These are phyloP conservation scores for Oceanodroma tethys DNA, from an alignment of 2,113 vertebrate species.

Conservation along the genomic window DNA sequence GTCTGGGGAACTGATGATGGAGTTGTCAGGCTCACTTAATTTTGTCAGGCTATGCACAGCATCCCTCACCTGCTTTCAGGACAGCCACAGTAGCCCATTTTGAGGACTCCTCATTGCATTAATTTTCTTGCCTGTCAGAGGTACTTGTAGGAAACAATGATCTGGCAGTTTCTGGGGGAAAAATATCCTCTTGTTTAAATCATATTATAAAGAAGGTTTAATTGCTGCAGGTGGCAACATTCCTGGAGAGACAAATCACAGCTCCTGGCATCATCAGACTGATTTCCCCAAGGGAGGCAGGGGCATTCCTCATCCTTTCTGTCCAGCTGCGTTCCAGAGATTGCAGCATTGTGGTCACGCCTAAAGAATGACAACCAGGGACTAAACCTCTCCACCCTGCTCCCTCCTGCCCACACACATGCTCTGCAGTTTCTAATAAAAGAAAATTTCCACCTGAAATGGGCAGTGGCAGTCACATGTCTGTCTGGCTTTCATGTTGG, in stretches of 20 bases:
- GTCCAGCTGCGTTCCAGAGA: background rate
- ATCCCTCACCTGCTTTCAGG: background rate
- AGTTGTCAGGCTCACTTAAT: background rate
- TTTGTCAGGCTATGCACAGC: background rate
- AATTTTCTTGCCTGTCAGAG: background rate
- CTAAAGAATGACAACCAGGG: background rate
- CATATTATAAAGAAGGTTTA: background rate
- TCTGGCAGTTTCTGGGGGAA: background rate
- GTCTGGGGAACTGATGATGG: background rate
- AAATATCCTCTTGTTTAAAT: background rate
- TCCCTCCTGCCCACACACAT: background rate
- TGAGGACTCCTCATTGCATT: background rate
- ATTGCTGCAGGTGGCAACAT: conserved; percentile 43
- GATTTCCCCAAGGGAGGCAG: background rate
- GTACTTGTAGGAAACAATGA: background rate
- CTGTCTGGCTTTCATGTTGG: background rate
- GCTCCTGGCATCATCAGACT: background rate
- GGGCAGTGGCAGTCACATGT: background rate
- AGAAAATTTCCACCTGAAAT: background rate
- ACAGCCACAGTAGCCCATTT: background rate
- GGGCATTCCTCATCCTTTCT: background rate
- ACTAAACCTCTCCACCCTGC: background rate
- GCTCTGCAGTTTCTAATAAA: background rate
- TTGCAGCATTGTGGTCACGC: background rate
- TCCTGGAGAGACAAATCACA: conserved; percentile 8